Percentiles rank a stretch among this genome's conserved stretches.
phyloP scores from a whole-genome alignment of 2,113 vertebrate species.

The Pitta sordida region DNA sequence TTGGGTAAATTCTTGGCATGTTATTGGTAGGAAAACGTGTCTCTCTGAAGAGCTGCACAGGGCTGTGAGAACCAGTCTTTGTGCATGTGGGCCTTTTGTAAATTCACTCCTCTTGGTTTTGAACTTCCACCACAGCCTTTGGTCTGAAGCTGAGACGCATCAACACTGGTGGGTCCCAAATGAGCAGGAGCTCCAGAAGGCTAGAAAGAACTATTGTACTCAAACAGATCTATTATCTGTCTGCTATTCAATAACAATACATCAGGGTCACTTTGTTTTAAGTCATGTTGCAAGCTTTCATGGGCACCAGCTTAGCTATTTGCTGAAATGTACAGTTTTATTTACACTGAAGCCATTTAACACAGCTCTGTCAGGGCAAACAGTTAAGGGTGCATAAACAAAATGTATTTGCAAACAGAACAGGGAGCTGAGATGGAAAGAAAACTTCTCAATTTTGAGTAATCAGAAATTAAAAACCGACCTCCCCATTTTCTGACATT shows the following conservation, averaged over 20 bases:
- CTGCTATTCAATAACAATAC: not conserved
- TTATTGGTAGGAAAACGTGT: not conserved
- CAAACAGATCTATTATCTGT: not conserved
- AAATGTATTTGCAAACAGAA: not conserved
- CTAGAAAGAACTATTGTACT: not conserved
- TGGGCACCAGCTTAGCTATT: not conserved
- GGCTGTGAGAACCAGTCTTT: not conserved
- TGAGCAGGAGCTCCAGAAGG: not conserved
- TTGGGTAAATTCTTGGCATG: not conserved
- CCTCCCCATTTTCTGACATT: not conserved
- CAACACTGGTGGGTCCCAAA: not conserved
- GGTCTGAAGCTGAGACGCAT: not conserved
- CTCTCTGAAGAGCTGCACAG: not conserved
- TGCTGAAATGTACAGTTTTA: not conserved
- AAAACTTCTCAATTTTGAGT: not conserved
- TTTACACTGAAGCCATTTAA: not conserved
- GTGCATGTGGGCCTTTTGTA: not conserved
- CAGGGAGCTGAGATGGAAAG: not conserved
- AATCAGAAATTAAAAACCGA: not conserved
- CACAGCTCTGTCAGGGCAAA: not conserved
- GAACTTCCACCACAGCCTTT: not conserved
- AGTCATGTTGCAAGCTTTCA: not conserved
- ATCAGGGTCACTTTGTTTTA: not conserved
- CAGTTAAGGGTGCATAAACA: not conserved
- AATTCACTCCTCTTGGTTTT: not conserved